A percentile compares a stretch with the other conserved stretches of the same genome.
These are phyloP conservation scores for Drosophila neotestacea DNA, from an alignment of 2,888 invertebrate species.

Conservation along the genomic window DNA sequence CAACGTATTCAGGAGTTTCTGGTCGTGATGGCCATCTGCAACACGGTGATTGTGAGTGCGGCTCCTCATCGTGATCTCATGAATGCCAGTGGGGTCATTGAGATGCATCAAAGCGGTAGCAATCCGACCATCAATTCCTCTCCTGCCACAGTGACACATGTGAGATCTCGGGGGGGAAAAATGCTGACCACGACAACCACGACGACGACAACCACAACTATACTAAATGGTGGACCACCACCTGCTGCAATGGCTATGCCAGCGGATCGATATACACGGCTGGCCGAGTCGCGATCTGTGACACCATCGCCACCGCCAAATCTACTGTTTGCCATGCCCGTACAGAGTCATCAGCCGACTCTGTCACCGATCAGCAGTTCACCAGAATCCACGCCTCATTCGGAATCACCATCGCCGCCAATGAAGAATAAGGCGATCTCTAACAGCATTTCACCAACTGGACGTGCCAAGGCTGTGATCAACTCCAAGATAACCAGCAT, in stretches of 20 bases:
- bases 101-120: conserved; percentile 84
- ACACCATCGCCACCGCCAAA: conserved; percentile 90
- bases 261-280: conserved; percentile 88
- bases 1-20: conserved; percentile 95
- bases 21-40: conserved; percentile 95
- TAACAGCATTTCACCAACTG: conserved; percentile 83
- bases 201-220: conserved; percentile 52
- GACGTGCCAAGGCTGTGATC: conserved; percentile 84
- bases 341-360: conserved; percentile 85
- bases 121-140: conserved; percentile 32
- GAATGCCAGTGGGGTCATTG: conserved; percentile 89
- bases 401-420: conserved; percentile 85
- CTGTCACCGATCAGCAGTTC: conserved; percentile 87
- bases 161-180: conserved; percentile 37
- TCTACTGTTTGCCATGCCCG: conserved; percentile 82
- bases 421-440: conserved; percentile 83
- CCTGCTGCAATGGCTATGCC: conserved; percentile 73
- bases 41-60: conserved; percentile 97
- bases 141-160: conserved; percentile 44
- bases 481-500: conserved; percentile 84
- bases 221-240: conserved; percentile 51
- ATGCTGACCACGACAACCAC: conserved; percentile 40
- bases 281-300: conserved; percentile 91
- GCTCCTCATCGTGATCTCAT: conserved; percentile 91
- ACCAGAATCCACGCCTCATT: conserved; percentile 87